A percentile compares a stretch with the other conserved stretches of the same genome.
phyloP scores from a whole-genome alignment of 1,140 invertebrate species.

The Aplysia californica region DNA sequence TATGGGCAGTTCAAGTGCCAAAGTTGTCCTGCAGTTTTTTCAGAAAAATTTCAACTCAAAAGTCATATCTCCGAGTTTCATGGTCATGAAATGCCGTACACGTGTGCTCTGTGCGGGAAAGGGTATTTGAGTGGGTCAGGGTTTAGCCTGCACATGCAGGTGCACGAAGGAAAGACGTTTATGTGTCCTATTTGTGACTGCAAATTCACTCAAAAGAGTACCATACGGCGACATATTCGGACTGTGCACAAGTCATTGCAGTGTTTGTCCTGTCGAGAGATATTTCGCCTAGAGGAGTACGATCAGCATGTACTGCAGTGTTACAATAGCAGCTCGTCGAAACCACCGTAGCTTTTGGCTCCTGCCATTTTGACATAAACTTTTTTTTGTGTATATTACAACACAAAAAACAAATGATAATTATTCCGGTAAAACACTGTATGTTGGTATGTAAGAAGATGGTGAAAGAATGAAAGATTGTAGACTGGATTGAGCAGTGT shows the following conservation, averaged over 20 bases:
- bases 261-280: not conserved
- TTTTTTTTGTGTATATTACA: too few relatives aligned
- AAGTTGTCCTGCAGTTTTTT: too few relatives aligned
- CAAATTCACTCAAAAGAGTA: not conserved
- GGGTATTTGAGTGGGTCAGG: slow-evolving; percentile 1
- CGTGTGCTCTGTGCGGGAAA: slow-evolving; percentile 18
- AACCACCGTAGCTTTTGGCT: too few relatives aligned
- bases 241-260: not conserved
- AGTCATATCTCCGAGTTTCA: not conserved
- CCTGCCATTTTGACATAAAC: too few relatives aligned
- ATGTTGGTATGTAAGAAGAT: too few relatives aligned
- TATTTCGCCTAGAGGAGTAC: not conserved
- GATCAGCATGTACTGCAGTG: not conserved
- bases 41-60: not conserved
- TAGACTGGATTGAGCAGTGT: too few relatives aligned
- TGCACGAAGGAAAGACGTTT: slow-evolving; percentile 13
- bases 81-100: not conserved
- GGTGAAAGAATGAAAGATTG: too few relatives aligned
- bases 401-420: too few relatives aligned
- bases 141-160: slow-evolving; percentile 9
- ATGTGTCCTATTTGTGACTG: slow-evolving; percentile 4
- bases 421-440: too few relatives aligned
- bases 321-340: not conserved
- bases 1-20: too few relatives aligned
- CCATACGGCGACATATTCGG: not conserved